phyloP scores from a whole-genome alignment of 2,797 vertebrate genomes.

The Salmo trutta region DNA sequence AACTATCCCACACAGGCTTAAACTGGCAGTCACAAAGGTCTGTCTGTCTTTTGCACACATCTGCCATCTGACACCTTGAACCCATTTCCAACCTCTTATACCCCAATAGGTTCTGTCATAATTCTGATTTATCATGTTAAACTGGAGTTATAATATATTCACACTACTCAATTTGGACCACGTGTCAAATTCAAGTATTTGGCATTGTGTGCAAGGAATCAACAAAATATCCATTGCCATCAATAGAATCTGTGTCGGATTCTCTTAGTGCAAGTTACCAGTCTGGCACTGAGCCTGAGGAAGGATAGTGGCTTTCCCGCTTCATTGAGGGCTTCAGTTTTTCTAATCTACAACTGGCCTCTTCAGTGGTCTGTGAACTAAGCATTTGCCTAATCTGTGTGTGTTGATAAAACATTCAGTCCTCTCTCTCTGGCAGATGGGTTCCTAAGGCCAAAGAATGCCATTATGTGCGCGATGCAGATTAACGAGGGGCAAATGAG shows the following conservation, averaged over 20 bases:
- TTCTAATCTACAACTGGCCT: conserved; percentile 8
- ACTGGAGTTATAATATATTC: neutral
- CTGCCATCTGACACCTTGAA: conserved; percentile 15
- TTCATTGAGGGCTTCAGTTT: neutral
- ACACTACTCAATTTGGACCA: neutral
- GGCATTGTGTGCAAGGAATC: neutral
- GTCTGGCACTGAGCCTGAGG: neutral
- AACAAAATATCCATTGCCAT: neutral
- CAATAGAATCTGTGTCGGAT: neutral
- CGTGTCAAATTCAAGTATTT: neutral
- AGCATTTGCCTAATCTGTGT: conserved; percentile 1
- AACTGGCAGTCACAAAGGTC: neutral
- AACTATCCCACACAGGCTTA: neutral
- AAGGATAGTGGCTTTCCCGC: neutral
- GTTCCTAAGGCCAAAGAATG: conserved; percentile 7
- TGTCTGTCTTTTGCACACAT: conserved; percentile 1
- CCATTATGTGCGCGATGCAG: conserved; percentile 9
- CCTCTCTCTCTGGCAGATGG: conserved; percentile 9
- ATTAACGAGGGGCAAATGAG: conserved; percentile 15
- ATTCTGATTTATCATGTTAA: neutral
- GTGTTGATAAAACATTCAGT: conserved; percentile 13
- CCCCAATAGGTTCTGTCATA: neutral
- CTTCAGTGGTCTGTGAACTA: neutral
- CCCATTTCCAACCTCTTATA: neutral
- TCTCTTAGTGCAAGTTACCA: neutral